Evolutionary conservation across 2,113 vertebrate species (phyloP), one percentile per base, ranked within the genome.

Genomic region (Pandion haliaetus): DNA sequence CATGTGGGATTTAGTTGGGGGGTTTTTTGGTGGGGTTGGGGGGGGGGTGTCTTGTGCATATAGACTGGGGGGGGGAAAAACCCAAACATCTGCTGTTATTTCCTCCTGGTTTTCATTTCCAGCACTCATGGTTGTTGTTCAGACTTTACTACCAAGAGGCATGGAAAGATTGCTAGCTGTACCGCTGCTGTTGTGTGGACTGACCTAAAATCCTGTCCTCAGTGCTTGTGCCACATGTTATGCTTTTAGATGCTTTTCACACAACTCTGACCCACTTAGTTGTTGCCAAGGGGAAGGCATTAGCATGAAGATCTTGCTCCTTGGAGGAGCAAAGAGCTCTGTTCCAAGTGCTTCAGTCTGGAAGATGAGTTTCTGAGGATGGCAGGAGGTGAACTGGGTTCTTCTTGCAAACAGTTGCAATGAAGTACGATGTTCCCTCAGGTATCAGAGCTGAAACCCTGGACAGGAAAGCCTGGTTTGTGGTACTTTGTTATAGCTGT

Each of bases 401-500:
- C 14, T 24, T 20, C 1, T 1, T 21, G 45, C 10, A 7, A 23
- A 9, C 20, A 34, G 57, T 12, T 1, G 2, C 11, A 34, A 0
- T 12, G 29, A 31, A 25, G 7, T 18, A 40, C 29, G 45, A 18
- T 54, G 47, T 17, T 57, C 32, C 21, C 15, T 55, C 9, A 10
- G 1, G 1, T 28, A 9, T 15, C 12, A 6, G 54, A 38, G 45
- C 4, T 32, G 24, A 59, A 59, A 45, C 12, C 18, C 44, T 38
- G 24, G 32, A 17, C 5, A 38, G 17, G 28, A 59, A 38, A 63
- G 6, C 6, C 18, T 29, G 11, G 4, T 20, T 32, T 44, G 19
- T 61, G 54, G 34, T 36, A 28, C 31, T 26, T 31, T 18, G 18
- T 25, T 52, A 24, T 15, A 45, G 20, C 26, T 58, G 44, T 36